Base-by-base conservation (phyloP, 1,140 invertebrate species). In the Pseudachorutes palmiensis region DNA sequence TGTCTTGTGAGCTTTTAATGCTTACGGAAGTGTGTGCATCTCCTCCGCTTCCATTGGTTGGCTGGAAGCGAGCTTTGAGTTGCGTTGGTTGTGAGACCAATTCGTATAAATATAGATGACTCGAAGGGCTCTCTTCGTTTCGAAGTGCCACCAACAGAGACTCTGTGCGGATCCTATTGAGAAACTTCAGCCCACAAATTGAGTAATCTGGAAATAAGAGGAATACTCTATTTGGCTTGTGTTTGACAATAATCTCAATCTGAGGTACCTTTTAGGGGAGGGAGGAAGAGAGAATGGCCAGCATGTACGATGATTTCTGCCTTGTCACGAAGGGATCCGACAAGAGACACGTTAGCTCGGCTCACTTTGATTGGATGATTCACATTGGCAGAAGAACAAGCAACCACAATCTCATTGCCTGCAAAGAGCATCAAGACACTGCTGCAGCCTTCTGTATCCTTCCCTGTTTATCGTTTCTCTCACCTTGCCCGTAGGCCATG, bases 361-460 rank as follows among this genome's bases (percentile, higher is more conserved):
- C 87, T 91, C 72, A 89, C 90, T 70, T 89, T 85, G 33, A 93
- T 83, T 1, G 88, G 84, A 66, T 87, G 82, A 24, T 82, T 80
- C 49, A 86, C 80, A 74, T 83, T 84, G 14, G 87, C 87, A 77
- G 87, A 86, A 61, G 76, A 79, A 19, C 78, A 81, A 1, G 87
- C 86, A 32, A 94, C 81, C 61, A 92, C 78, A 72, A 94, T 85
- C 65, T 89, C 86, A 1, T 91, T 91, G 81, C 85, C 88, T 86
- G 73, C 57, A 80, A 76, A 30, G 2, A 32, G 24, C 28, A 60
- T 33, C n/a, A 55, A 55, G 45, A 28, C 12, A 41, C 36, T 2
- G 30, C 33, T 61, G n/a, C 5, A 24, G 22, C 12, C 26, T n/a
- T 29, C 49, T 12, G 2, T 26, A 24, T 57, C 5, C 45, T 14